Base-by-base conservation (phyloP, 2,797 vertebrate genomes). In the Australoheros facetus region DNA sequence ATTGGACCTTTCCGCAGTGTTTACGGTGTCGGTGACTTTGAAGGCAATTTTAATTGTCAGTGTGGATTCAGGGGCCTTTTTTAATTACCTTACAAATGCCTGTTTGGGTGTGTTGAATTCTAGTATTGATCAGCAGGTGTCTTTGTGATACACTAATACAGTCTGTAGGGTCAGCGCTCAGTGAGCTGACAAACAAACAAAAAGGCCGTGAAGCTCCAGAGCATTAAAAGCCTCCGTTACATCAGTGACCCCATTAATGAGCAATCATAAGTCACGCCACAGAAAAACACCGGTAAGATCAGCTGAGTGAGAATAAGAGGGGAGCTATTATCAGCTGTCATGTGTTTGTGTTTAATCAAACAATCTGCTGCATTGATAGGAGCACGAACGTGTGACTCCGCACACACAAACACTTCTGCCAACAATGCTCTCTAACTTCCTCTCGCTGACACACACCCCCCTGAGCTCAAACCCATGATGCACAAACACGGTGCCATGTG, bases 271-370 rank as follows among this genome's bases (percentile, higher is more conserved):
- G 84, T 79, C 73, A 3, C 58, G 66, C 79, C 73, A 2, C 73
- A 78, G 28, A 82, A 32, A 73, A 37, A 11, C 45, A 45, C 30
- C 30, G 62, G 26, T 21, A 11, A 7, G 23, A 83, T 86, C 87
- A 93, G 90, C 91, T 92, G 90, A 92, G 82, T 0, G 39, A 59
- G 79, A 57, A 82, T 56, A 89, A 83, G 78, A 23, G 58, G 56
- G n/a, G 6, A 76, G 19, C 55, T 77, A 62, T 88, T 1, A 71
- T 60, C 48, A 2, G 4, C 10, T 2, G 12, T 87, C 82, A 90
- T 89, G 89, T 77, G 88, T 78, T 82, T 42, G 53, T 72, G 79
- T 72, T 66, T 53, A 37, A 28, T 64, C 16, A 62, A 30, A 87
- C 84, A 88, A 78, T 78, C 74, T 19, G 45, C 42, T 32, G 69